Conservation (phyloP, 2,888 invertebrate genomes). For the Epirrita christyi region DNA sequence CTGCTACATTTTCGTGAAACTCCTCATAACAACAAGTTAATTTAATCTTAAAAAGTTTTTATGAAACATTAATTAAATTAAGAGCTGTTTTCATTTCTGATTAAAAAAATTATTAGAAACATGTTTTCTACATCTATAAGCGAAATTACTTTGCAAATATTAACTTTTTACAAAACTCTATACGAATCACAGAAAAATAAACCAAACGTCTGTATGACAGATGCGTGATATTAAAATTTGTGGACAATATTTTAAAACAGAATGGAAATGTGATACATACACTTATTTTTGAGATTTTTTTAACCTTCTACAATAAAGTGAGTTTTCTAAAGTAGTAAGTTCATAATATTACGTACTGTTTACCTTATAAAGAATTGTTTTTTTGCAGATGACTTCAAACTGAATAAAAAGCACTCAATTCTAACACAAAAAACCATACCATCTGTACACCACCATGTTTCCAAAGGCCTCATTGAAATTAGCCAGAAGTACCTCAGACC, state of each 20-base stretch:
- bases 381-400: slow-evolving; percentile 42
- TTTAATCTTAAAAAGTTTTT: too few species aligned
- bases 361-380: not conserved
- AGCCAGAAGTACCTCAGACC: slow-evolving; percentile 63
- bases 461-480: slow-evolving; percentile 48
- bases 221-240: slow-evolving; percentile 2
- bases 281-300: not conserved
- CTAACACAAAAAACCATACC: slow-evolving; percentile 26
- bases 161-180: not conserved
- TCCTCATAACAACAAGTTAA: too few species aligned
- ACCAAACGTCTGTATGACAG: not conserved
- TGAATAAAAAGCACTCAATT: slow-evolving; percentile 10
- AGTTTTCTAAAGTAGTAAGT: too few species aligned
- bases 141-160: too few species aligned
- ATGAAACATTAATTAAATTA: too few species aligned
- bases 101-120: too few species aligned
- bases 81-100: too few species aligned
- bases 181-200: slow-evolving; percentile 1
- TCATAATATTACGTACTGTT: too few species aligned
- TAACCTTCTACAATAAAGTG: too few species aligned
- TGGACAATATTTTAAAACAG: slow-evolving; percentile 7
- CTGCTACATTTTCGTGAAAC: too few species aligned
- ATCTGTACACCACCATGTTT: slow-evolving; percentile 29
- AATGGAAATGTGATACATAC: slow-evolving; percentile 21
- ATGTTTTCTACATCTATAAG: too few species aligned